Evolutionary conservation across 2,113 vertebrate genomes (phyloP).

Genomic region (Meriones unguiculatus): DNA sequence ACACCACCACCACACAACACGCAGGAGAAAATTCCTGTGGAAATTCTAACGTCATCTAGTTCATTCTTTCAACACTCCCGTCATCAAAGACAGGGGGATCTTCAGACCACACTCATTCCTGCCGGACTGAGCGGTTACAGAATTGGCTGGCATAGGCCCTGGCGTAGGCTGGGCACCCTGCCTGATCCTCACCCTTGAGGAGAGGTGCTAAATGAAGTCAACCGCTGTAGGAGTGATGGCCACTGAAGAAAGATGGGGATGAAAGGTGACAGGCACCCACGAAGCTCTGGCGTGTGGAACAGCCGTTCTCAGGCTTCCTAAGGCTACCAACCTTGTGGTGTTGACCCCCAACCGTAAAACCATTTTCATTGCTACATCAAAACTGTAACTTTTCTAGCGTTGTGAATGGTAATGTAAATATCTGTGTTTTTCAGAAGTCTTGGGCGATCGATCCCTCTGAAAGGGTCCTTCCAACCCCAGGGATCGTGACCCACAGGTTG

Average conservation of each 20-base stretch:
- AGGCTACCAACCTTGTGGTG: background rate
- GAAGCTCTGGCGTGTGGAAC: background rate
- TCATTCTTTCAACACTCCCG: background rate
- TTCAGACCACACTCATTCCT: background rate
- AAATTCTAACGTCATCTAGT: background rate
- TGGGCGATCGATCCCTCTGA: background rate
- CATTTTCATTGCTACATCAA: background rate
- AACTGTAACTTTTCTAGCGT: background rate
- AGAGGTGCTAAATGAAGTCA: background rate
- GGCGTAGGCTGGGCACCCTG: background rate
- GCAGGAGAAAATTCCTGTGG: background rate
- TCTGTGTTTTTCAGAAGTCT: background rate
- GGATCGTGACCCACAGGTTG: background rate
- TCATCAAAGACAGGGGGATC: background rate
- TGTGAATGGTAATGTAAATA: background rate
- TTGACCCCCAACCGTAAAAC: background rate
- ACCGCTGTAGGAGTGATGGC: too few species aligned
- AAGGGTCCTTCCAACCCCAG: background rate
- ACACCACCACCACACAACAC: too few species aligned
- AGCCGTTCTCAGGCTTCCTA: background rate
- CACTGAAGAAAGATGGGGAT: background rate
- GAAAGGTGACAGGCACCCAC: background rate
- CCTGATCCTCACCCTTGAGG: background rate
- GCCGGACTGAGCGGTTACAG: background rate
- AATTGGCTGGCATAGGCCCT: background rate